Evolutionary conservation across 2,888 invertebrate genomes (phyloP).

Genomic region (Argynnis bischoffii): DNA sequence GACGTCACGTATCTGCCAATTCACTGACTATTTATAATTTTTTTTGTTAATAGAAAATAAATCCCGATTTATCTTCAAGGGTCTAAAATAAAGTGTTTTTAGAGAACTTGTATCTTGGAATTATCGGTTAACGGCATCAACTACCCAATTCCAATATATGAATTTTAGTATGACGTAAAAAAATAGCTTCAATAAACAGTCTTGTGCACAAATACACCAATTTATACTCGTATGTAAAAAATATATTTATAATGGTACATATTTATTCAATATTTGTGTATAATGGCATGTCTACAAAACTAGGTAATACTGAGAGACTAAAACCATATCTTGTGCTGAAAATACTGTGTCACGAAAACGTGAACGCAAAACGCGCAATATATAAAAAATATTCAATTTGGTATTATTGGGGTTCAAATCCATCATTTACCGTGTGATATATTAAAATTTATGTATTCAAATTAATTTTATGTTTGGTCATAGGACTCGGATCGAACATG

Average conservation of each 20-base stretch:
- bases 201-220: not conserved
- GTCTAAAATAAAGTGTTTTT: no score
- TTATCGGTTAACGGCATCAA: no score
- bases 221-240: constrained; percentile 2
- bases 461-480: not conserved
- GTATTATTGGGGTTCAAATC: constrained; percentile 30
- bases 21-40: no score
- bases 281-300: constrained; percentile 71
- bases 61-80: no score
- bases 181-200: not conserved
- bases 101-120: no score
- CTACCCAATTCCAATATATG: no score
- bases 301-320: constrained; percentile 67
- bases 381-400: constrained; percentile 37
- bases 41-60: no score
- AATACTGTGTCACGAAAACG: constrained; percentile 39
- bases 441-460: not conserved
- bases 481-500: constrained; percentile 1
- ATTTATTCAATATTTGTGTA: constrained; percentile 40
- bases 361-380: constrained; percentile 37
- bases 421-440: constrained; percentile 23
- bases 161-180: no score
- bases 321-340: constrained; percentile 38
- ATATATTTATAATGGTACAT: constrained; percentile 13
- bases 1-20: no score